phyloP scores from a whole-genome alignment of 2,888 invertebrate genomes.

The Hemithea aestivaria region DNA sequence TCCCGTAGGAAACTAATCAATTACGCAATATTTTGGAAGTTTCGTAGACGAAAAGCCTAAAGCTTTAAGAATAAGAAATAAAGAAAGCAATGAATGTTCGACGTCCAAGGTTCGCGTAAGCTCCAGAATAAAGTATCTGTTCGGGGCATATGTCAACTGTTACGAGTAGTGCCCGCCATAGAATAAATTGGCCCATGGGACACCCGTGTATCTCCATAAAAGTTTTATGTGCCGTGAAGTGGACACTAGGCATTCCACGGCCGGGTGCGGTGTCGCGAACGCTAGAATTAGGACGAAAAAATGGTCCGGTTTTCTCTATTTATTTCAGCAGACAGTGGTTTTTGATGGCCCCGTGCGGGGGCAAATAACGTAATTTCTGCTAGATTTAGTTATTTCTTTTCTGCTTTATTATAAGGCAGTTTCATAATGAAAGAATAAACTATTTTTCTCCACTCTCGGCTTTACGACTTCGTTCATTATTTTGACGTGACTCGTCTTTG shows the following conservation, averaged over 20 bases:
- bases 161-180: slow-evolving; percentile 31
- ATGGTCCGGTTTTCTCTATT: slow-evolving; percentile 28
- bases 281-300: slow-evolving; percentile 35
- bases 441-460: no score
- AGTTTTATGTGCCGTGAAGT: slow-evolving; percentile 66
- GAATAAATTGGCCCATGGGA: slow-evolving; percentile 41
- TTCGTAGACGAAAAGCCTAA: background rate
- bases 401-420: no score
- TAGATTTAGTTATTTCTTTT: no score
- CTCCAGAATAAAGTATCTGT: slow-evolving; percentile 36
- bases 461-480: no score
- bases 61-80: slow-evolving; percentile 8
- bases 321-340: slow-evolving; percentile 2
- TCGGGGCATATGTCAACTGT: slow-evolving; percentile 34
- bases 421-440: no score
- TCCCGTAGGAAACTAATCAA: no score
- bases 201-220: slow-evolving; percentile 57
- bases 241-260: slow-evolving; percentile 39
- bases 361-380: no score
- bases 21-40: no score
- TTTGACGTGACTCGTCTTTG: no score
- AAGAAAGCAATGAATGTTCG: slow-evolving; percentile 8
- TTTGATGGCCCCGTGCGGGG: no score
- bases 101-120: slow-evolving; percentile 16
- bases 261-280: slow-evolving; percentile 23